phyloP scores from a whole-genome alignment of 2,797 vertebrate species.

The Ibycter americanus region DNA sequence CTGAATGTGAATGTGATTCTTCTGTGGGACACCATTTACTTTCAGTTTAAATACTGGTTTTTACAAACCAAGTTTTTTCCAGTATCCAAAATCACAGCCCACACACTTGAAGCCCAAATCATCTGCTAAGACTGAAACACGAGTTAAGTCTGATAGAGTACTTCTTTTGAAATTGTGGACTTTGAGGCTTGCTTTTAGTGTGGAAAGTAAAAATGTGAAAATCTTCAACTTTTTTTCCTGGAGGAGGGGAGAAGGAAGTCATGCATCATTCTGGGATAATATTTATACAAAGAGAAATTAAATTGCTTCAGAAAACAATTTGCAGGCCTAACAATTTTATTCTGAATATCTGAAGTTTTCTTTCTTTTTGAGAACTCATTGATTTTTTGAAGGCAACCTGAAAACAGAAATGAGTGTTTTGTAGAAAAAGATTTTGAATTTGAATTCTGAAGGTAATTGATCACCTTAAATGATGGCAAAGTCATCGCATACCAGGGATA shows the following conservation, averaged over 20 bases:
- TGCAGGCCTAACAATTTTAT: neutral
- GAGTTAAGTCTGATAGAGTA: neutral
- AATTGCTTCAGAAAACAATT: neutral
- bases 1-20: neutral
- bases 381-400: neutral
- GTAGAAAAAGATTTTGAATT: neutral
- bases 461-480: neutral
- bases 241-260: neutral
- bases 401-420: neutral
- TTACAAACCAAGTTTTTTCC: neutral
- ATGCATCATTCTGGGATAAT: neutral
- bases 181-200: neutral
- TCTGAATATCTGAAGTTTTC: neutral
- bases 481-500: neutral
- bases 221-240: neutral
- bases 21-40: neutral
- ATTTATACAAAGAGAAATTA: neutral
- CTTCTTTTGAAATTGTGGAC: neutral
- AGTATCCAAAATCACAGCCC: neutral
- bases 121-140: neutral
- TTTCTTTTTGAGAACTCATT: neutral
- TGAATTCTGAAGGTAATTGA: neutral
- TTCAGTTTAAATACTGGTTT: neutral
- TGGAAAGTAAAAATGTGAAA: neutral
- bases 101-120: neutral